Percentiles rank a stretch among this genome's conserved stretches.
Conservation (phyloP, 2,113 vertebrate species). For the Seriola quinqueradiata region DNA sequence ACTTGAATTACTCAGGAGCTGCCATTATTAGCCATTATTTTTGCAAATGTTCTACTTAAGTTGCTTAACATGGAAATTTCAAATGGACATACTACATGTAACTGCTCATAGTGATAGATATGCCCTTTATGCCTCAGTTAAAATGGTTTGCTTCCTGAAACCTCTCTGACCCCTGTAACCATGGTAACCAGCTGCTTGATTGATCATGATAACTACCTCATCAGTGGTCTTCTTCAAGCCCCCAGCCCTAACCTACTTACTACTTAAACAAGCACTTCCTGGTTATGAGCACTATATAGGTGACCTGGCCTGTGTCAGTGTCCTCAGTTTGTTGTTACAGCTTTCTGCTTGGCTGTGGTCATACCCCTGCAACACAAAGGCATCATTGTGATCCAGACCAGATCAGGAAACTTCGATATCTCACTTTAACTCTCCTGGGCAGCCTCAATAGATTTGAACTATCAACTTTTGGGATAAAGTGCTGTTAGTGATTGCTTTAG, state of each 20-base stretch:
- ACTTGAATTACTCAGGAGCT: constrained; percentile 11
- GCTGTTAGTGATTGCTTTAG: constrained; percentile 47
- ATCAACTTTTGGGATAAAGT: constrained; percentile 45
- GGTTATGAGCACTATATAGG: constrained; percentile 49
- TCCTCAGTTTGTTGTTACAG: constrained; percentile 76
- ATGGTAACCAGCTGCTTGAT: constrained; percentile 53
- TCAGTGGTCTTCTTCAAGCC: constrained; percentile 33
- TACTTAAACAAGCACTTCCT: constrained; percentile 49
- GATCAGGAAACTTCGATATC: constrained; percentile 70
- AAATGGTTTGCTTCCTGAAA: constrained; percentile 33
- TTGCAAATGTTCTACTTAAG: neutral
- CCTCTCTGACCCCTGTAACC: constrained; percentile 49
- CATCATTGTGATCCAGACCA: constrained; percentile 71
- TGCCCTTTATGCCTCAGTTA: neutral
- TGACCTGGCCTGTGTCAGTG: constrained; percentile 71
- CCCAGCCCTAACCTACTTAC: constrained; percentile 44
- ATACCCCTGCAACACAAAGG: constrained; percentile 52
- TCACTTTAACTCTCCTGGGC: constrained; percentile 63
- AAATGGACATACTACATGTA: neutral
- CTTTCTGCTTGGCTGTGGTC: constrained; percentile 54
- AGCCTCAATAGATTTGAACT: constrained; percentile 51
- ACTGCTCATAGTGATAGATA: constrained; percentile 1
- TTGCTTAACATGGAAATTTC: neutral
- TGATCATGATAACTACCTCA: constrained; percentile 53
- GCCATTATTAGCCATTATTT: constrained; percentile 23